Conservation (phyloP, 2,888 invertebrate genomes). For the Heliothis peltigera region DNA sequence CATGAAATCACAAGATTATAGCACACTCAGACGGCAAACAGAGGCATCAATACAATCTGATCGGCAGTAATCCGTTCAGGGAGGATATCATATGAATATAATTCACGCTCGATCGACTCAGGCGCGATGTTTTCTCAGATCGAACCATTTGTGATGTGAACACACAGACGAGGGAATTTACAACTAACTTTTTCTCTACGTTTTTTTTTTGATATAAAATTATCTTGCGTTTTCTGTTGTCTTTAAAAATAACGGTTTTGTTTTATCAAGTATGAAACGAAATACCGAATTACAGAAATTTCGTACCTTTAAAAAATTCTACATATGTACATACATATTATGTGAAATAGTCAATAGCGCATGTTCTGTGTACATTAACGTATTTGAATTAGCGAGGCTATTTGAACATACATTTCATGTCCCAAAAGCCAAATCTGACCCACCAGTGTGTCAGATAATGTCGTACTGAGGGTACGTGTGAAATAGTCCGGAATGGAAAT, state of each 20-base stretch:
- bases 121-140: slow-evolving; percentile 72
- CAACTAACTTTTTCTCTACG: neutral
- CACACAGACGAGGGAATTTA: slow-evolving; percentile 37
- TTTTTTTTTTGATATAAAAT: neutral
- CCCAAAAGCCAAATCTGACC: neutral
- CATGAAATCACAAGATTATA: slow-evolving; percentile 58
- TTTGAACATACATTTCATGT: slow-evolving; percentile 1
- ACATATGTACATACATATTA: no score
- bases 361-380: neutral
- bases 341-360: no score
- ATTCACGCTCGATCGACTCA: slow-evolving; percentile 69
- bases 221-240: neutral
- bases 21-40: slow-evolving; percentile 55
- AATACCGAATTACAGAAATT: no score
- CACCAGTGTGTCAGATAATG: slow-evolving; percentile 60
- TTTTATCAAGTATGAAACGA: no score
- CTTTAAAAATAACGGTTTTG: no score
- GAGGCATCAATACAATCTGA: slow-evolving; percentile 58
- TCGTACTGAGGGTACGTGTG: slow-evolving; percentile 62
- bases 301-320: no score
- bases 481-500: slow-evolving; percentile 73
- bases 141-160: slow-evolving; percentile 52
- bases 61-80: slow-evolving; percentile 58
- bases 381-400: neutral
- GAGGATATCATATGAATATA: slow-evolving; percentile 71